phyloP scores from a whole-genome alignment of 1,140 invertebrate genomes.

The Bilobella aurantiaca region DNA sequence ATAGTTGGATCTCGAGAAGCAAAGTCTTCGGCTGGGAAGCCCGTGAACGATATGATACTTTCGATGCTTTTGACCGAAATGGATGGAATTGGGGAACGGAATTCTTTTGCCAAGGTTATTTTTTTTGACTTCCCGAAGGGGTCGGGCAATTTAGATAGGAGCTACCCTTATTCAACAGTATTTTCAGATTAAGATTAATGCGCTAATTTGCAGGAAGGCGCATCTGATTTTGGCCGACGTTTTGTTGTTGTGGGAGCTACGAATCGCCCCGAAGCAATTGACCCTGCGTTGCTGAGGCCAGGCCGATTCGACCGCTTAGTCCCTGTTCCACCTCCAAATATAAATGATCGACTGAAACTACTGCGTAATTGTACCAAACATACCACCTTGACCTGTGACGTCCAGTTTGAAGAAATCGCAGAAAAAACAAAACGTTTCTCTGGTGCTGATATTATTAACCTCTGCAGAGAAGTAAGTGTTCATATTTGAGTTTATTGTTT shows the following conservation, averaged over 20 bases:
- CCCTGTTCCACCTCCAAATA: constrained; percentile 62
- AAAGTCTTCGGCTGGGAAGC: constrained; percentile 41
- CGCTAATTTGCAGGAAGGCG: neutral
- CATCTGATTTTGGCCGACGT: constrained; percentile 5
- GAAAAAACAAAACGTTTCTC: constrained; percentile 54
- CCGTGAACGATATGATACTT: constrained; percentile 50
- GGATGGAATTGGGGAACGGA: constrained; percentile 50
- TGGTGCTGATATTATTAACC: constrained; percentile 62
- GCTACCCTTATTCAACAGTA: no score
- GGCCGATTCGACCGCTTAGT: constrained; percentile 64
- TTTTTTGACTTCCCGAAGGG: no score
- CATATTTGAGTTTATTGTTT: neutral
- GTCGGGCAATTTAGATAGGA: no score
- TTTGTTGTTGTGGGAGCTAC: constrained; percentile 64
- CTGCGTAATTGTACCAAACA: constrained; percentile 49
- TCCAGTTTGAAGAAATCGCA: constrained; percentile 51
- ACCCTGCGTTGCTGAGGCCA: constrained; percentile 61
- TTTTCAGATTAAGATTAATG: neutral
- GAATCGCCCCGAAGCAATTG: constrained; percentile 67
- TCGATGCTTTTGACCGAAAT: constrained; percentile 57
- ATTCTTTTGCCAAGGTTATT: neutral
- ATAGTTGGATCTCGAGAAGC: constrained; percentile 47
- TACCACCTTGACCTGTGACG: constrained; percentile 50
- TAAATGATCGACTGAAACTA: constrained; percentile 49
- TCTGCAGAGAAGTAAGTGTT: constrained; percentile 53